Evolutionary conservation across 2,113 vertebrate genomes (phyloP).

Genomic region (Parotia lawesii): DNA sequence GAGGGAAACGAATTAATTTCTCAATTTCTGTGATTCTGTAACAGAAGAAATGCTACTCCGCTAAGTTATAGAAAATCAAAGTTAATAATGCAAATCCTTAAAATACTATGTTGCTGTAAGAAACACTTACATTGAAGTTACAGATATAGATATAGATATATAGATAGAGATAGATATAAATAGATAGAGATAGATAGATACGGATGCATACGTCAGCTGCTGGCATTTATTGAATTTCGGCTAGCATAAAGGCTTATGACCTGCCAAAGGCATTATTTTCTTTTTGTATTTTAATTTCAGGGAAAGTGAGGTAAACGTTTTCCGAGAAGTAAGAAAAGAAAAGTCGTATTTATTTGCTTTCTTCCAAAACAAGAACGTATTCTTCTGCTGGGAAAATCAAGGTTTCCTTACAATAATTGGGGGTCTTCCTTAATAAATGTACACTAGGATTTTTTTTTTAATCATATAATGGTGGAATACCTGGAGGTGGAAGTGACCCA

Average conservation of each 20-base stretch:
- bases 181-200: too few species aligned
- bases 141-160: not conserved
- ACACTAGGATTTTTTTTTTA: not conserved
- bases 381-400: not conserved
- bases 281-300: not conserved
- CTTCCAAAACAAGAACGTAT: not conserved
- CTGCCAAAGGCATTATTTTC: not conserved
- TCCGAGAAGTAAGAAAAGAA: not conserved
- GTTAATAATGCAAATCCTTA: not conserved
- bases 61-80: not conserved
- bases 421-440: not conserved
- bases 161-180: not conserved
- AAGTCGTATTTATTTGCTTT: not conserved
- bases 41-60: not conserved
- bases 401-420: not conserved
- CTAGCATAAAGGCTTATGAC: not conserved
- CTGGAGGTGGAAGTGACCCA: not conserved
- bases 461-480: not conserved
- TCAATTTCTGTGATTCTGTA: not conserved
- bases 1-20: not conserved
- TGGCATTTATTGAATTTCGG: not conserved
- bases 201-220: not conserved
- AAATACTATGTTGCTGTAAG: not conserved
- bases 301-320: not conserved
- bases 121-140: not conserved